These are phyloP conservation scores for Macropus fuliginosus DNA, from an alignment of 2,797 vertebrate genomes.

Conservation along the genomic window DNA sequence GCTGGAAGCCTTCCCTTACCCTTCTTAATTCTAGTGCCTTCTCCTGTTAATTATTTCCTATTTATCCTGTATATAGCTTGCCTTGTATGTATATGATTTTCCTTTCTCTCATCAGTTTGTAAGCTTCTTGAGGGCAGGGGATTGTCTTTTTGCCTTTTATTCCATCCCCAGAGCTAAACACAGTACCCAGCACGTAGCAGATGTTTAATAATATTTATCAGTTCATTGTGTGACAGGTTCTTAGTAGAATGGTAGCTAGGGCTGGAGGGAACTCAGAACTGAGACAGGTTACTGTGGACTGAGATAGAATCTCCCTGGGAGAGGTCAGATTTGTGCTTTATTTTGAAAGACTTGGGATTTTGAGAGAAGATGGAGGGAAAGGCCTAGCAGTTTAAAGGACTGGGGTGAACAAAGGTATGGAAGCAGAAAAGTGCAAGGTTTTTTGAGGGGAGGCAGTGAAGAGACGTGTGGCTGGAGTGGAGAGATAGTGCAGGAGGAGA, in stretches of 20 bases:
- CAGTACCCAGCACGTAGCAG: background rate
- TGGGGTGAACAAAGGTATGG: background rate
- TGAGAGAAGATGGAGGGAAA: background rate
- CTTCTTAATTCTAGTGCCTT: background rate
- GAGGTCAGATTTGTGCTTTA: background rate
- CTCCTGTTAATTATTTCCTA: background rate
- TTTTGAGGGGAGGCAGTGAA: background rate
- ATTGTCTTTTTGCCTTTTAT: background rate
- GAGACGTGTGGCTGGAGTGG: background rate
- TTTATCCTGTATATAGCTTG: background rate
- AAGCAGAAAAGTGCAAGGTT: background rate
- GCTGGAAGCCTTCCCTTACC: too few species aligned
- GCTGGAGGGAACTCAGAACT: background rate
- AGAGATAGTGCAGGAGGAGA: background rate
- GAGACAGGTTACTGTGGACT: background rate
- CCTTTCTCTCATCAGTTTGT: background rate
- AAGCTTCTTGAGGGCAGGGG: background rate
- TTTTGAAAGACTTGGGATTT: background rate
- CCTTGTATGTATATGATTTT: background rate
- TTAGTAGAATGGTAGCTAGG: background rate
- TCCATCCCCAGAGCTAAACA: background rate
- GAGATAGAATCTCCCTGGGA: background rate
- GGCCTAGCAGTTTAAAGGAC: background rate
- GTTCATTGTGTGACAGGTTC: background rate
- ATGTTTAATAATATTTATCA: background rate